Base-by-base conservation (phyloP, 1,140 invertebrate species). In the Cydia splendana region DNA sequence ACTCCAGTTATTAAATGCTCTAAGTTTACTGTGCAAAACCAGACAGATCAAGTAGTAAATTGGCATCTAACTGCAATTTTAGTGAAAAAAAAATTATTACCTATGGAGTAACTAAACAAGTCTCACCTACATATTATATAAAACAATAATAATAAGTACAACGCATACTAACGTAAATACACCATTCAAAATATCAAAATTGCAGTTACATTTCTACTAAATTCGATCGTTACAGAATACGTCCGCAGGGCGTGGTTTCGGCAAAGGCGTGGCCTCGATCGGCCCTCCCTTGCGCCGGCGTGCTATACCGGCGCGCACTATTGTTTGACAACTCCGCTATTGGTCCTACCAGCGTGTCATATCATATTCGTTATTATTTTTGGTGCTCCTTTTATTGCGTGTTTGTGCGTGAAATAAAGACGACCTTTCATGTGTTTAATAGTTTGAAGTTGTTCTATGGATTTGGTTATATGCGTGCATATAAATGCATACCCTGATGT, bases 271-370 rank as follows among this genome's bases (percentile, higher is more conserved):
- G 81, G 85, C 78, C 65, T 71, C 38, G 18, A 1, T 20, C 15
- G 79, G 38, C 65, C 87, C 79, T 82, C 85, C 85, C 79, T n/a
- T 80, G 84, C 83, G 80, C 82, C 84, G 65, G 48, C 78, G 86
- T 88, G 87, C 85, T 73, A 84, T 88, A 88, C 87, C 82, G 86
- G 76, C 67, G 30, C 67, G 67, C 67, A 71, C 67, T 71, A 71
- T 71, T 71, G 67, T 71, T 71, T 42, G 67, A 34, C 78, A 77
- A 57, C 57, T 28, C 0, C 20, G 57, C 78, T 83, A 85, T 84
- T 86, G 87, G 67, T 42, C 20, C 57, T 38, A 71, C 15, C 34
- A 18, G 34, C n/a, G n/a, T 71, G 67, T 71, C 67, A 71, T 71
- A 71, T 71, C 67, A 71, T 71, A 71, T 69, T 34, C 30, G 13